Conservation (phyloP, 2,797 vertebrate species). For the Takifugu rubripes region DNA sequence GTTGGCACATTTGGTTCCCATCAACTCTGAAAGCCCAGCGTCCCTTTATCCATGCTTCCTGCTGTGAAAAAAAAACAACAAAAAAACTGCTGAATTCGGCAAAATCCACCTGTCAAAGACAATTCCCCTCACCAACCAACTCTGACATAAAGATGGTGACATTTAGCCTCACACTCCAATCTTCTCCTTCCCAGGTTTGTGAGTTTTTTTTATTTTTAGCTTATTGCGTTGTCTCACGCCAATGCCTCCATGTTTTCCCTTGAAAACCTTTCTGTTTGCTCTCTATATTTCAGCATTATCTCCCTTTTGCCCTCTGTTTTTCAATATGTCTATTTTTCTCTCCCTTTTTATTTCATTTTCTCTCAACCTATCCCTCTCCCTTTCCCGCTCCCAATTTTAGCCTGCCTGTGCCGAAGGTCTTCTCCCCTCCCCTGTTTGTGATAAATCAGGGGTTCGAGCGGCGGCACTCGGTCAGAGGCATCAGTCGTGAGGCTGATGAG, state of each 20-base stretch:
- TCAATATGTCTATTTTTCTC: constrained; percentile 67
- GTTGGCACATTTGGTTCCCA: constrained; percentile 32
- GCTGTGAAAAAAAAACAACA: constrained; percentile 29
- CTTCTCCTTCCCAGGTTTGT: constrained; percentile 52
- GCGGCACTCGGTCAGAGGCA: constrained; percentile 78
- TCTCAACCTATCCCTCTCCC: constrained; percentile 38
- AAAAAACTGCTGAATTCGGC: constrained; percentile 68
- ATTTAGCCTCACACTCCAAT: constrained; percentile 60
- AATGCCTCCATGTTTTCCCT: constrained; percentile 77
- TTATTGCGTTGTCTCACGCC: constrained; percentile 72
- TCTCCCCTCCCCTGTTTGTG: constrained; percentile 61
- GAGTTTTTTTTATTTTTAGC: constrained; percentile 73
- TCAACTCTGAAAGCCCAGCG: constrained; percentile 33
- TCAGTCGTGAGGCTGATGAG: constrained; percentile 85
- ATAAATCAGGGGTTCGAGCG: constrained; percentile 87
- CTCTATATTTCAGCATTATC: constrained; percentile 89
- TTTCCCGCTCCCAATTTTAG: constrained; percentile 48
- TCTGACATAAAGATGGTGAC: constrained; percentile 63
- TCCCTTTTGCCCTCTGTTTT: constrained; percentile 74
- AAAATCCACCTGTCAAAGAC: constrained; percentile 67
- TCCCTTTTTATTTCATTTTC: constrained; percentile 68
- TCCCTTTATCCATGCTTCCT: constrained; percentile 29
- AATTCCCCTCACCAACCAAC: constrained; percentile 60
- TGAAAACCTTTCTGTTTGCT: constrained; percentile 87
- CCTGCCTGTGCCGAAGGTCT: constrained; percentile 77